Conservation (phyloP, 2,888 invertebrate genomes). For the Spisula solida region DNA sequence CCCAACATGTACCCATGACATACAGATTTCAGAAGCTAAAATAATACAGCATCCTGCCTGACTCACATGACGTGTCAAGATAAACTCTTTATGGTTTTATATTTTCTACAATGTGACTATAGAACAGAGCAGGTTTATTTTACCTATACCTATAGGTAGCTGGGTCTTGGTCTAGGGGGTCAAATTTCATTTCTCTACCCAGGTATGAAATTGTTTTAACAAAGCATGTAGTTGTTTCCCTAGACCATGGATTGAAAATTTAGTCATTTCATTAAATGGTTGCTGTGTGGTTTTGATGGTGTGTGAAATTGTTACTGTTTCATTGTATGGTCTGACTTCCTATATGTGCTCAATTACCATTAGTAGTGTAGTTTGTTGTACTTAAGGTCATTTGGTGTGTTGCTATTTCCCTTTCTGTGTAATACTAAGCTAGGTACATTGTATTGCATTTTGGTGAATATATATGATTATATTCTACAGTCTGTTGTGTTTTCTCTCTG, state of each 20-base stretch:
- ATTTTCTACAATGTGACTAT: neutral
- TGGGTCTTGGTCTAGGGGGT: neutral
- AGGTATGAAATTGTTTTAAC: constrained; percentile 19
- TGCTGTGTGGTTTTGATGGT: neutral
- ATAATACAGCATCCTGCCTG: neutral
- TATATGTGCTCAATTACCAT: neutral
- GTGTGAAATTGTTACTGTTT: neutral
- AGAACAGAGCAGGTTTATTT: neutral
- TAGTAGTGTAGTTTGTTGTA: neutral
- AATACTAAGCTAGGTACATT: neutral
- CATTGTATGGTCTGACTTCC: neutral
- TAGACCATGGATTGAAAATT: neutral
- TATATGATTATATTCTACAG: too few species aligned
- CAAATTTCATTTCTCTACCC: neutral
- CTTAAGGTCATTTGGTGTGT: neutral
- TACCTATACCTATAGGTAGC: neutral
- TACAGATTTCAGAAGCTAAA: neutral
- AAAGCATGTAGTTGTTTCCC: neutral
- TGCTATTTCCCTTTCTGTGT: neutral
- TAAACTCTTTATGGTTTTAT: neutral
- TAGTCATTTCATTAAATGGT: neutral
- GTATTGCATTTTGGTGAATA: too few species aligned
- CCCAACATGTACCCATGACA: neutral
- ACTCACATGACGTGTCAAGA: neutral
- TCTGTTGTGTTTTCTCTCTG: too few species aligned